Evolutionary conservation across 2,113 vertebrate species (phyloP), one percentile per base, ranked within the genome.

Genomic region (Lepisosteus oculatus): DNA sequence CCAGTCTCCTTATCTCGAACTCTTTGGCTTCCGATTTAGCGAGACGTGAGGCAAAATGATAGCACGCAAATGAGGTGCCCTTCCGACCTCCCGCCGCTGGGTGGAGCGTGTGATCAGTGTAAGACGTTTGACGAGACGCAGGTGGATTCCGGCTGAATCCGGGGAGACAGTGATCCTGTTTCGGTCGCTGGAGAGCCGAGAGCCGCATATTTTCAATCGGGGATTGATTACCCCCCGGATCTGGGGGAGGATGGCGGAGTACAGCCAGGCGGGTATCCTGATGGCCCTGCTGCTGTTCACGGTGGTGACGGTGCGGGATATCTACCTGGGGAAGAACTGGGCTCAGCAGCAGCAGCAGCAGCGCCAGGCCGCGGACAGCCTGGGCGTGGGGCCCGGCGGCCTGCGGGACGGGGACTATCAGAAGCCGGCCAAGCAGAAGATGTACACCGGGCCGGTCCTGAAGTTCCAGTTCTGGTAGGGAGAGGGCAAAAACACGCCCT

Each of bases 401-500:
- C 71, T 68, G 54, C 71, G 55, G 70, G 74, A 79, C 6, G 14
- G 69, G 14, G 78, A 85, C 14, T 8, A 68, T 41, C 75, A 70
- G 3, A 85, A 74, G 72, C 47, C 78, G 14, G 76, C 70, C 55
- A 87, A 85, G 57, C 43, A 80, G 3, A 71, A 80, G 3, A 13
- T 82, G 51, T 90, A 89, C 80, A 80, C 77, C 7, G 89, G 91
- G 7, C 89, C 89, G 0, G 81, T 87, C 4, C 87, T 93, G 51
- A 75, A 70, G 73, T 91, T 93, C 78, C 91, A 88, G 77, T 93
- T 84, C 85, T 93, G 90, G 90, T 92, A 71, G 84, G 84, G 9
- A 47, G 11, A 13, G 15, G 14, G 65, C 41, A 45, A 51, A 51
- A 64, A 61, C 61, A 8, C 4, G 6, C 8, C 41, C 44, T 44